These are phyloP conservation scores for Antheraea assamensis DNA, from an alignment of 2,888 invertebrate species.

Conservation along the genomic window DNA sequence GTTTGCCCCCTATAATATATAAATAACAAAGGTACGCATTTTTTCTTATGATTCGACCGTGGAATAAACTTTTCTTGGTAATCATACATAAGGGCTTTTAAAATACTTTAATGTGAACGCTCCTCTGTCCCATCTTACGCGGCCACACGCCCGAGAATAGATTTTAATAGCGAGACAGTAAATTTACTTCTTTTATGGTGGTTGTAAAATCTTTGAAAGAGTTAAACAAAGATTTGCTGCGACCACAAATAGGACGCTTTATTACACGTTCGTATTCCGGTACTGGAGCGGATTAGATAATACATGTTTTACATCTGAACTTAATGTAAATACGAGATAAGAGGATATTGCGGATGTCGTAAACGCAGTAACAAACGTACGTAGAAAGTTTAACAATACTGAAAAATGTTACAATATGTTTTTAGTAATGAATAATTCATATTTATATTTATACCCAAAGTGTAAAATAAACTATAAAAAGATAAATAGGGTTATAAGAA, in stretches of 20 bases:
- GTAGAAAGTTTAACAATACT: not conserved
- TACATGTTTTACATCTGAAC: constrained; percentile 15
- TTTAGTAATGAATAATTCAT: not conserved
- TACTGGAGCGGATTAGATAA: constrained; percentile 21
- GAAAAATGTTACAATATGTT: not conserved
- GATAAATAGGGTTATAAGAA: too few relatives aligned
- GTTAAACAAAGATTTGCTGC: constrained; percentile 65
- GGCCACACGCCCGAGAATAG: constrained; percentile 48
- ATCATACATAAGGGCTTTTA: not conserved
- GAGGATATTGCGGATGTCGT: not conserved
- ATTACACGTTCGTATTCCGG: constrained; percentile 40
- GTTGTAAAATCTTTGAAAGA: constrained; percentile 66
- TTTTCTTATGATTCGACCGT: not conserved
- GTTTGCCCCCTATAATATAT: too few relatives aligned
- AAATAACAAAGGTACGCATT: too few relatives aligned
- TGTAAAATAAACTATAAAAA: too few relatives aligned
- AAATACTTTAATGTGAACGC: not conserved
- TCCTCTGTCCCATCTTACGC: constrained; percentile 6
- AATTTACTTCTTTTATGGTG: constrained; percentile 64
- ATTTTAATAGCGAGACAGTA: constrained; percentile 56
- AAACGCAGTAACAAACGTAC: not conserved
- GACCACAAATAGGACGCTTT: constrained; percentile 64
- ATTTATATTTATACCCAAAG: too few relatives aligned
- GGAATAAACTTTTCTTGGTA: not conserved
- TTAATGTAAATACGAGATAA: constrained; percentile 19